Percentiles rank a stretch among this genome's conserved stretches.
These are phyloP conservation scores for Holocentrus rufus DNA, from an alignment of 2,797 vertebrate genomes.

Conservation along the genomic window DNA sequence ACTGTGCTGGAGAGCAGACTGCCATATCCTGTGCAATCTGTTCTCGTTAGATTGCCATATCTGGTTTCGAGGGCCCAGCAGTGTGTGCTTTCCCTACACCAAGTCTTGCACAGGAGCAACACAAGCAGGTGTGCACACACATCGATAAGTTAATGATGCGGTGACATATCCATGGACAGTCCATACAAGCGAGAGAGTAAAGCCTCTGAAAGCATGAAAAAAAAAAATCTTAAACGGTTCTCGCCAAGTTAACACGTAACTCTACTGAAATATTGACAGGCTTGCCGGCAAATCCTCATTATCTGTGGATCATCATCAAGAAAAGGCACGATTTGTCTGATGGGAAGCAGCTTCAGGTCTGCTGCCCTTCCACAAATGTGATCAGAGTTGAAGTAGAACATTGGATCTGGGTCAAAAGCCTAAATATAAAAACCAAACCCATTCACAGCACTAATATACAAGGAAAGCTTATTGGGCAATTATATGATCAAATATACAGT, in stretches of 20 bases:
- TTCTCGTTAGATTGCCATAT: constrained; percentile 32
- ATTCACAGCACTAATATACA: background rate
- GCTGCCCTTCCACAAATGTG: background rate
- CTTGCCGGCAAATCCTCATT: constrained; percentile 5
- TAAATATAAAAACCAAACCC: background rate
- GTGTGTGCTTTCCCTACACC: background rate
- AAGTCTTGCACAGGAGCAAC: constrained; percentile 16
- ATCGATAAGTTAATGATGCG: constrained; percentile 60
- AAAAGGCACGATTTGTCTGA: background rate
- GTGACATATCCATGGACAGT: constrained; percentile 34
- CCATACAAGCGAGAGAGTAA: constrained; percentile 11
- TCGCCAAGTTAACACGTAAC: constrained; percentile 4
- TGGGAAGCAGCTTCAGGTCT: background rate
- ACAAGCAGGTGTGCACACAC: constrained; percentile 18
- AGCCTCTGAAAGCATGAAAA: background rate
- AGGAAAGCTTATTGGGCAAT: too few relatives aligned
- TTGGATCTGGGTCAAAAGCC: background rate
- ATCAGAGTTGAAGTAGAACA: constrained; percentile 16
- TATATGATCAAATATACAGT: background rate
- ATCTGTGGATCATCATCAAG: background rate
- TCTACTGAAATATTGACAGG: constrained; percentile 26
- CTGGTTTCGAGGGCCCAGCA: background rate
- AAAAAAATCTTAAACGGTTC: constrained; percentile 32
- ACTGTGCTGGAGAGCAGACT: background rate
- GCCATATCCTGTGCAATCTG: constrained; percentile 10